A percentile compares a stretch with the other conserved stretches of the same genome.
These are phyloP conservation scores for Drosophila eohydei DNA, from an alignment of 2,888 invertebrate species.

Conservation along the genomic window DNA sequence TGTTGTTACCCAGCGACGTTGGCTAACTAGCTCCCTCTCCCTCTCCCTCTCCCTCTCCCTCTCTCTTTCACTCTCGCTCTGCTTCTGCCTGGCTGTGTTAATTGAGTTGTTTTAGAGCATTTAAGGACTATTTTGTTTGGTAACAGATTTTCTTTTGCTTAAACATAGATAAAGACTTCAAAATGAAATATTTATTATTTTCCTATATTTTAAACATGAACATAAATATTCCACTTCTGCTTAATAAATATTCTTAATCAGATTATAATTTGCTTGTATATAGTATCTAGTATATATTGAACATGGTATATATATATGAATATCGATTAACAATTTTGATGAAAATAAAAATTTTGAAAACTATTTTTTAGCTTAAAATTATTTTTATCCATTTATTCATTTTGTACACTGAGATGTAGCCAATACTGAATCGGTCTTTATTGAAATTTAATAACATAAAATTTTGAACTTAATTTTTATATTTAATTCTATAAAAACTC, in stretches of 20 bases:
- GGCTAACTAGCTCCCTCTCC: neutral
- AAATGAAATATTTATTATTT: neutral
- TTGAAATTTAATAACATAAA: too few species aligned
- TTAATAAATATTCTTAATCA: too few species aligned
- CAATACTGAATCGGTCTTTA: too few species aligned
- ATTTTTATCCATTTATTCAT: too few species aligned
- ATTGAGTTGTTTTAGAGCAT: slow-evolving; percentile 23
- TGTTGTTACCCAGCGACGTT: slow-evolving; percentile 4
- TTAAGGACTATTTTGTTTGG: neutral
- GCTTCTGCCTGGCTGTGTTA: neutral
- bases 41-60: slow-evolving; percentile 4
- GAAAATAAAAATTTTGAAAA: too few species aligned
- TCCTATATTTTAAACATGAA: neutral
- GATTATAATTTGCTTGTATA: too few species aligned
- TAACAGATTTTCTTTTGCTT: neutral
- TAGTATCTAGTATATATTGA: neutral
- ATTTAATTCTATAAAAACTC: too few species aligned
- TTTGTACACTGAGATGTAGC: too few species aligned
- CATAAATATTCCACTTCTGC: neutral
- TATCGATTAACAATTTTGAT: neutral
- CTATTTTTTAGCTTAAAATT: too few species aligned
- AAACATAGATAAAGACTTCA: too few species aligned
- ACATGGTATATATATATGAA: neutral
- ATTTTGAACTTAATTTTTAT: too few species aligned
- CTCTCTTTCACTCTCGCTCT: neutral